Conservation (phyloP, 2,797 vertebrate species). For the Eulemur coronatus region DNA sequence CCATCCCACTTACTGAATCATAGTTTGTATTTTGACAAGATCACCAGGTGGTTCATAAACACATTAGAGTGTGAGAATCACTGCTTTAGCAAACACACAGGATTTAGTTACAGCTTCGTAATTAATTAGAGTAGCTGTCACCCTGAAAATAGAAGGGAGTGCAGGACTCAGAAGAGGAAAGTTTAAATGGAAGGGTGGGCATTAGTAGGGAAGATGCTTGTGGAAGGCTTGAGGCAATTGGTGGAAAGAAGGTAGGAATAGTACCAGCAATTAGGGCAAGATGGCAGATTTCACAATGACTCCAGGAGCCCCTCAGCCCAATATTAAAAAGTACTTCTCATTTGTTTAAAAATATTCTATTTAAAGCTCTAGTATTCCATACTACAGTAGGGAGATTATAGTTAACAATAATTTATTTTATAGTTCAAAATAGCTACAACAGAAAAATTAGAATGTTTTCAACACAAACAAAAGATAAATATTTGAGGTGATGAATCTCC, state of each 20-base stretch:
- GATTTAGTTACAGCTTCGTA: neutral
- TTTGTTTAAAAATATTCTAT: constrained; percentile 19
- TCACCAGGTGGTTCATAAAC: neutral
- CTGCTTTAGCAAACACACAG: neutral
- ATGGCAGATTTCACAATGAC: neutral
- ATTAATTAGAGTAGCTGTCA: neutral
- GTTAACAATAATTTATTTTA: neutral
- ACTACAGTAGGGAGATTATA: neutral
- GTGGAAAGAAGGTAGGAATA: neutral
- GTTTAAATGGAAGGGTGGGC: neutral
- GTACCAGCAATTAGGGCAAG: neutral
- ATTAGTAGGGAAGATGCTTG: neutral
- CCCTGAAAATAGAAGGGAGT: neutral
- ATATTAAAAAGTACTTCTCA: neutral
- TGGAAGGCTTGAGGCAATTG: neutral
- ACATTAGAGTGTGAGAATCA: neutral
- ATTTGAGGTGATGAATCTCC: neutral
- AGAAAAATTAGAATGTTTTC: neutral
- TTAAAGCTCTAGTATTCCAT: neutral
- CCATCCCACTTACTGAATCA: neutral
- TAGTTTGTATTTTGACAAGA: neutral
- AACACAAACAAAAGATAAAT: neutral
- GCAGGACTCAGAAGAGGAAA: neutral
- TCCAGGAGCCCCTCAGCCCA: neutral
- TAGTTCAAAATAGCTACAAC: neutral